Percentiles rank a stretch among this genome's conserved stretches.
Evolutionary conservation across 2,888 invertebrate genomes (phyloP).

Genomic region (Periphyllus acericola): DNA sequence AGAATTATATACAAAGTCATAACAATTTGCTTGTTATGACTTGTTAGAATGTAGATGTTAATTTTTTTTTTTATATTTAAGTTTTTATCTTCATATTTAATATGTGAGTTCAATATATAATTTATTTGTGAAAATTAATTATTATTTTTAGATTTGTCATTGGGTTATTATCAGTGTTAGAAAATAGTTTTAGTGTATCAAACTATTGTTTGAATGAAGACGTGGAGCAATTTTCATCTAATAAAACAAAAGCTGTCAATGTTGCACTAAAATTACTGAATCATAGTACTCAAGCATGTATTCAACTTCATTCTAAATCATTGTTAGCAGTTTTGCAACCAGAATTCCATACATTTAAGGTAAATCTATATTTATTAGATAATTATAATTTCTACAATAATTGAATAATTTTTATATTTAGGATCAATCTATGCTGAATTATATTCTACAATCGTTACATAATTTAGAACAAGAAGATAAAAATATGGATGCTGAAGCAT

Average conservation of each 20-base stretch:
- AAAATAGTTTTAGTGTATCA: constrained; percentile 39
- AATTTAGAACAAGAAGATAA: constrained; percentile 74
- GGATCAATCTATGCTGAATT: constrained; percentile 86
- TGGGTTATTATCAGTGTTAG: constrained; percentile 46
- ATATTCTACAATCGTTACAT: constrained; percentile 77
- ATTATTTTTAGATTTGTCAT: constrained; percentile 46
- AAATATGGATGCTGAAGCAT: constrained; percentile 83
- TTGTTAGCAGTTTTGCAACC: constrained; percentile 82
- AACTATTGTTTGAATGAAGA: constrained; percentile 2
- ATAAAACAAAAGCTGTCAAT: constrained; percentile 71
- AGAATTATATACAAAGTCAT: too few relatives aligned
- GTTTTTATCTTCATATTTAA: too few relatives aligned
- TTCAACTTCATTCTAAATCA: constrained; percentile 83
- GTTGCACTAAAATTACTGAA: constrained; percentile 76
- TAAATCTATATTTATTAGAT: constrained; percentile 65
- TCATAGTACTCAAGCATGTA: constrained; percentile 76
- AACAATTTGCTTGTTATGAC: too few relatives aligned
- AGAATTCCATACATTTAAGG: constrained; percentile 88
- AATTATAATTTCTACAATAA: neutral
- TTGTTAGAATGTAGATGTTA: too few relatives aligned
- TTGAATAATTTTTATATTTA: constrained; percentile 66
- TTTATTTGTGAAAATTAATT: neutral
- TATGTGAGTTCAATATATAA: too few relatives aligned
- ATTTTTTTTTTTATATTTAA: too few relatives aligned
- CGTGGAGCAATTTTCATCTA: constrained; percentile 1